These are phyloP conservation scores for Uromys caudimaculatus DNA, from an alignment of 2,797 vertebrate species.

Conservation along the genomic window DNA sequence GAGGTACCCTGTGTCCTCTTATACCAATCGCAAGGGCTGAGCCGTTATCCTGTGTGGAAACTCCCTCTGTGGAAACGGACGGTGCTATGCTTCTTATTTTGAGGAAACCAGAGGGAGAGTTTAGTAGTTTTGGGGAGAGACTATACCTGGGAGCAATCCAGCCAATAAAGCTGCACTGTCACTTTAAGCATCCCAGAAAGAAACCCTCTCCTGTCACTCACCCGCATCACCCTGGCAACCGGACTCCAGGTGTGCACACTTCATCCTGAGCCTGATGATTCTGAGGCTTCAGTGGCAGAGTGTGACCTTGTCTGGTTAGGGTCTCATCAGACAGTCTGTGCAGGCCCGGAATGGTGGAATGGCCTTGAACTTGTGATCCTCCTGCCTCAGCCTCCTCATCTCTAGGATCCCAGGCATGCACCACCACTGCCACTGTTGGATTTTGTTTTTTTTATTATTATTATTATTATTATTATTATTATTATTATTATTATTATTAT, in stretches of 20 bases:
- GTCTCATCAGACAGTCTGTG: background rate
- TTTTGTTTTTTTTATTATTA: background rate
- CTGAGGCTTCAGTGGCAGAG: background rate
- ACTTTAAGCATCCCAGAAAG: background rate
- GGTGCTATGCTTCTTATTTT: background rate
- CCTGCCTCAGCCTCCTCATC: background rate
- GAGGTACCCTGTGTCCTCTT: background rate
- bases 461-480: too few species aligned
- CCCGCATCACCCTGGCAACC: background rate
- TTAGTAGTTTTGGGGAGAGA: background rate
- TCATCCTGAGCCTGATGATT: rapidly evolving
- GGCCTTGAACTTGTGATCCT: background rate
- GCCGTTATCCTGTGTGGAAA: background rate
- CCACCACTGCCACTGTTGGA: background rate
- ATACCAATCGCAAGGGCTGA: rapidly evolving
- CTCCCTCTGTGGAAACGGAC: background rate
- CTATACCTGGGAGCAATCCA: background rate
- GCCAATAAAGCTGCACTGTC: background rate
- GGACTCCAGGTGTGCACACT: rapidly evolving
- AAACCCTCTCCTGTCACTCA: rapidly evolving
- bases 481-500: too few species aligned
- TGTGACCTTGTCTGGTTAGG: background rate
- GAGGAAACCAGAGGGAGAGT: background rate
- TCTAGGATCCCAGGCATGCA: background rate
- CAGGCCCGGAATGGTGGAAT: background rate